These are phyloP conservation scores for Euplexia lucipara DNA, from an alignment of 2,888 invertebrate genomes.

Conservation along the genomic window DNA sequence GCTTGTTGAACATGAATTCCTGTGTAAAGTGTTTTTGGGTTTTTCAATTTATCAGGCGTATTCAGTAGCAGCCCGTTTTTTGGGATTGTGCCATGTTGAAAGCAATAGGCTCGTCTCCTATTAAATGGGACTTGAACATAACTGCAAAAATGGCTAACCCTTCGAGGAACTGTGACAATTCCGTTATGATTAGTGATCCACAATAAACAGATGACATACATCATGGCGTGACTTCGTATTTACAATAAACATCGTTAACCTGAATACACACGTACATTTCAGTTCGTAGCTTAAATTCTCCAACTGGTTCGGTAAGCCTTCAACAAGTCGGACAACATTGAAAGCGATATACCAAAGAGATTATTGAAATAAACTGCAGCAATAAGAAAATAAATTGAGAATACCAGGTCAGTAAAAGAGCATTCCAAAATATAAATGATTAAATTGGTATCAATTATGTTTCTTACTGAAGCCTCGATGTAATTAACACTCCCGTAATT, in stretches of 20 bases:
- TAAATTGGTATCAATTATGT: slow-evolving; percentile 21
- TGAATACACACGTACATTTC: slow-evolving; percentile 71
- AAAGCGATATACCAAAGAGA: slow-evolving; percentile 52
- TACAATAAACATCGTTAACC: slow-evolving; percentile 78
- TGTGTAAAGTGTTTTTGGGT: too few species aligned
- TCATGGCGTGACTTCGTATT: slow-evolving; percentile 64
- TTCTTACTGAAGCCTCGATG: slow-evolving; percentile 25
- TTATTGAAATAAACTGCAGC: slow-evolving; percentile 61
- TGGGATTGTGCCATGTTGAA: too few species aligned
- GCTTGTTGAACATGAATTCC: too few species aligned
- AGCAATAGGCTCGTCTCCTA: too few species aligned
- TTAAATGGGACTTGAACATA: too few species aligned
- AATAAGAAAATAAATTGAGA: slow-evolving; percentile 68
- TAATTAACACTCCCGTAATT: too few species aligned
- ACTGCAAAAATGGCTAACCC: too few species aligned
- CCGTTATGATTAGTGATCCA: too few species aligned
- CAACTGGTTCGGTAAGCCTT: slow-evolving; percentile 61
- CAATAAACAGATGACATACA: slow-evolving; percentile 63
- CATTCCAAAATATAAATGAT: slow-evolving; percentile 12
- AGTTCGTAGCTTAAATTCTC: slow-evolving; percentile 65
- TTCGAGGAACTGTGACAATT: too few species aligned
- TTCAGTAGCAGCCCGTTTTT: too few species aligned
- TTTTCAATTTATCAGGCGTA: too few species aligned
- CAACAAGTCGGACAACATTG: slow-evolving; percentile 66
- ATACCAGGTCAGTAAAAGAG: slow-evolving; percentile 43